Conservation (phyloP, 2,888 invertebrate species). For the Tetragonula carbonaria region DNA sequence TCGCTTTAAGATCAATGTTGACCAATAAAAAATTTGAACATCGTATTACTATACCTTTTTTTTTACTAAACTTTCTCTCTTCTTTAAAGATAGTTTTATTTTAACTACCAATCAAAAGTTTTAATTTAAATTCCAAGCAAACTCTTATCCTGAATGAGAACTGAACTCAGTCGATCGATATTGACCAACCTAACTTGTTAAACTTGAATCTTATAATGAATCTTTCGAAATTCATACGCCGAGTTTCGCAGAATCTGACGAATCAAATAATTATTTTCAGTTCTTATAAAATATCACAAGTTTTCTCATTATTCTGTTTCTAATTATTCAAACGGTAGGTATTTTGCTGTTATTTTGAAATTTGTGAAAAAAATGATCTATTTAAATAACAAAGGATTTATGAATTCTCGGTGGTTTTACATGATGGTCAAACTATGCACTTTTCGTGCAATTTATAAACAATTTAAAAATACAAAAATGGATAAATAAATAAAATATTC, state of each 20-base stretch:
- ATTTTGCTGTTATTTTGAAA: too few species aligned
- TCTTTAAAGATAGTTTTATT: neutral
- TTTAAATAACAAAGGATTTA: too few species aligned
- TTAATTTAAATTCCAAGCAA: neutral
- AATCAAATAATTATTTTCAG: neutral
- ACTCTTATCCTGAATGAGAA: neutral
- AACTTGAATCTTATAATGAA: neutral
- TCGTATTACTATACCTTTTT: neutral
- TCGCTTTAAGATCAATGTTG: neutral
- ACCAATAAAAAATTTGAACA: neutral
- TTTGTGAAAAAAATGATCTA: too few species aligned
- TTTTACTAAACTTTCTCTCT: neutral
- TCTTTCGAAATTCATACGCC: neutral
- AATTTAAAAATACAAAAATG: too few species aligned
- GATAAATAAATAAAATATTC: too few species aligned
- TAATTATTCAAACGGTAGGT: neutral
- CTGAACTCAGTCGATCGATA: conserved; percentile 1
- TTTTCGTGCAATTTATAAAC: too few species aligned
- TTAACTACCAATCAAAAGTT: neutral
- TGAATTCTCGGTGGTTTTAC: too few species aligned
- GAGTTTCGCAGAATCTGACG: neutral
- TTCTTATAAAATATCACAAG: neutral
- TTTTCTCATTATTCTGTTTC: neutral
- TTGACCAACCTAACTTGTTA: conserved; percentile 4
- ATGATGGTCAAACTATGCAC: too few species aligned